A percentile compares a stretch with the other conserved stretches of the same genome.
Conservation (phyloP, 2,888 invertebrate species). For the Periphyllus acericola region DNA sequence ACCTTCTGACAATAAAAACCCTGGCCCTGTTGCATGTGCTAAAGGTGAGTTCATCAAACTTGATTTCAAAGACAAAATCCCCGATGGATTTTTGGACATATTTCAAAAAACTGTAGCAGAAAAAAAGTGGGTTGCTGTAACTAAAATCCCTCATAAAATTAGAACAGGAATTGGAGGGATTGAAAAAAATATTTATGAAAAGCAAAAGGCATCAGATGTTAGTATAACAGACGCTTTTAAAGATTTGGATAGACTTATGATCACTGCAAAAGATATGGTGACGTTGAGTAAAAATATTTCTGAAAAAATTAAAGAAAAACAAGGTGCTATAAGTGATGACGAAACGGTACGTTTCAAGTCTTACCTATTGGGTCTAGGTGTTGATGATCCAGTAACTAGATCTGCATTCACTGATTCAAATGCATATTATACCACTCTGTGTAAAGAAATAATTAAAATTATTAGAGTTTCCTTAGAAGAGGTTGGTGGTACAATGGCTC, state of each 20-base stretch:
- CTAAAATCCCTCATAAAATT: slow-evolving; percentile 72
- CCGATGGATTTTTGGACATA: slow-evolving; percentile 73
- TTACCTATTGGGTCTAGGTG: slow-evolving; percentile 94
- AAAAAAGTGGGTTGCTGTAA: slow-evolving; percentile 71
- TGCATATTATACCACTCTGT: slow-evolving; percentile 70
- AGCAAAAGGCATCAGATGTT: slow-evolving; percentile 89
- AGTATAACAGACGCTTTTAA: slow-evolving; percentile 94
- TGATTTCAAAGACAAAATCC: slow-evolving; percentile 86
- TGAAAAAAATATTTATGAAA: slow-evolving; percentile 89
- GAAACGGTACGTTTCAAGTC: slow-evolving; percentile 97
- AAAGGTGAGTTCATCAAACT: slow-evolving; percentile 80
- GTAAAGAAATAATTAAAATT: slow-evolving; percentile 85
- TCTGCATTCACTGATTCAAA: slow-evolving; percentile 73
- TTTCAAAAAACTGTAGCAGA: slow-evolving; percentile 74
- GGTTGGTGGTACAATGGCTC: slow-evolving; percentile 94
- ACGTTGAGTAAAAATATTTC: slow-evolving; percentile 90
- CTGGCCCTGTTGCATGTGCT: slow-evolving; percentile 81
- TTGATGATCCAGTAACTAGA: slow-evolving; percentile 97
- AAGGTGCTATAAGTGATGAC: slow-evolving; percentile 96
- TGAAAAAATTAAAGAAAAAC: slow-evolving; percentile 89
- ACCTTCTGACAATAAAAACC: slow-evolving; percentile 74
- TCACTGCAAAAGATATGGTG: slow-evolving; percentile 96
- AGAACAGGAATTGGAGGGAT: slow-evolving; percentile 95
- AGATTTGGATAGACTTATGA: slow-evolving; percentile 93
- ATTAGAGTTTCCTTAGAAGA: slow-evolving; percentile 85